Conservation (phyloP, 2,797 vertebrate species). For the Chloroceryle inda region DNA sequence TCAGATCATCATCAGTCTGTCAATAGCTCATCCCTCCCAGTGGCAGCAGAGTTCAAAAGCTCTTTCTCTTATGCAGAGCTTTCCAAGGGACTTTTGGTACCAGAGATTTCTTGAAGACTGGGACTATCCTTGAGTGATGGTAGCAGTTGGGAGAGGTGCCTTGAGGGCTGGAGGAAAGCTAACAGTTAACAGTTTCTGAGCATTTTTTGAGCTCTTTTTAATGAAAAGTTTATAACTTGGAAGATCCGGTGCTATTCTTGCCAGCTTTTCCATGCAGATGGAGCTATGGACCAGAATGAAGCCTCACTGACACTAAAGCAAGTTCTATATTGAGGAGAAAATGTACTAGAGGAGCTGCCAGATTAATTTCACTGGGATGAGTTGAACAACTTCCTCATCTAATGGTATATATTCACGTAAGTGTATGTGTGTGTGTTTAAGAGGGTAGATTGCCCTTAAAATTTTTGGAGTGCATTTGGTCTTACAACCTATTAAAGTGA, state of each 20-base stretch:
- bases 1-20: background rate
- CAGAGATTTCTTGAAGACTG: background rate
- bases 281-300: background rate
- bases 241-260: background rate
- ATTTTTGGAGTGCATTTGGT: background rate
- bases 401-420: background rate
- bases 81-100: background rate
- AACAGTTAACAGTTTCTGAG: background rate
- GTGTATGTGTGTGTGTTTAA: background rate
- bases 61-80: background rate
- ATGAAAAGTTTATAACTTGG: background rate
- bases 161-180: background rate
- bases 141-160: background rate
- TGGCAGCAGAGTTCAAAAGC: background rate
- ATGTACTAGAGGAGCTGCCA: background rate
- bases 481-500: background rate
- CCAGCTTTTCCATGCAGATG: conserved; percentile 1
- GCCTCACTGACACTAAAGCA: background rate
- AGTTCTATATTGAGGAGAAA: conserved; percentile 1
- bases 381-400: background rate
- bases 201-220: background rate
- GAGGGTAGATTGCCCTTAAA: background rate
- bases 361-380: background rate
- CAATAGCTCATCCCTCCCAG: background rate
- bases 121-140: background rate